A percentile compares a stretch with the other conserved stretches of the same genome.
phyloP scores from a whole-genome alignment of 2,888 invertebrate species.

The Ditula angustiorana region DNA sequence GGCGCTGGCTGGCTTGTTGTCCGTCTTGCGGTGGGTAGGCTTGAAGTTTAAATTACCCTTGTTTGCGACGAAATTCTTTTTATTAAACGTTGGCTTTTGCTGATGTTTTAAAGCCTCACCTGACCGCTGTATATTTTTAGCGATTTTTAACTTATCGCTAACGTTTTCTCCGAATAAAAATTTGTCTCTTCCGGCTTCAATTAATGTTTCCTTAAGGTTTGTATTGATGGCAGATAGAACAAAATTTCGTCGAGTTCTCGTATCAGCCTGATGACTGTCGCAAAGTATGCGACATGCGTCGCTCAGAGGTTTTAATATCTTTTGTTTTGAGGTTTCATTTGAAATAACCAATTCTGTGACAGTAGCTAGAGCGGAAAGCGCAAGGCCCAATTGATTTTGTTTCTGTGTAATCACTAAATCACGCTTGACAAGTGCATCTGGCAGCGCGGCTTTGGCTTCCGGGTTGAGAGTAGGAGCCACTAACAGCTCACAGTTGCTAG shows the following conservation, averaged over 20 bases:
- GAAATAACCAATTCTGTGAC: no score
- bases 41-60: not conserved
- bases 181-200: not conserved
- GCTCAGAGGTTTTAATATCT: not conserved
- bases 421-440: not conserved
- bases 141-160: not conserved
- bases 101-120: not conserved
- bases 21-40: not conserved
- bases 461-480: not conserved
- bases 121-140: not conserved
- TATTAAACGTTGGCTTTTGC: no score
- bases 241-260: not conserved
- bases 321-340: not conserved
- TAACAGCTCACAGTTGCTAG: not conserved
- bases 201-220: not conserved
- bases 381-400: not conserved
- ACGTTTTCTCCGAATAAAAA: not conserved
- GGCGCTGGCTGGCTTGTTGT: not conserved
- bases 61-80: not conserved
- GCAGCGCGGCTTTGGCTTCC: not conserved
- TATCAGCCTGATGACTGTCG: not conserved
- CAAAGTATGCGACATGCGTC: not conserved
- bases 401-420: not conserved
- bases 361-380: not conserved
- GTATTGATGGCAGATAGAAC: not conserved